Percentiles rank a stretch among this genome's conserved stretches.
These are phyloP conservation scores for Alcis repandata DNA, from an alignment of 2,888 invertebrate species.

Conservation along the genomic window DNA sequence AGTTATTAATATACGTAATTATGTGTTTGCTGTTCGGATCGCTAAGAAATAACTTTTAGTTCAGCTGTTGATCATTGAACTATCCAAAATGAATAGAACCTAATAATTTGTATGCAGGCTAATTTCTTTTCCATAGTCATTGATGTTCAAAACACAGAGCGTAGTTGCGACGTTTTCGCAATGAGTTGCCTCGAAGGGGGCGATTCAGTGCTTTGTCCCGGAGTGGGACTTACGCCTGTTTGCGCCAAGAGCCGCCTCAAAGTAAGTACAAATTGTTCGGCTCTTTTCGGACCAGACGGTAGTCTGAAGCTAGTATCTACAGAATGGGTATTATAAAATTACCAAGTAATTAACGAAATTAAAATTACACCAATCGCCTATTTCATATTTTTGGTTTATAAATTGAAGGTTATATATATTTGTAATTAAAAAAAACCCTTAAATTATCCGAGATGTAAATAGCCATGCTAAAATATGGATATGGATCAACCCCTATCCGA, in stretches of 20 bases:
- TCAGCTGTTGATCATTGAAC: no score
- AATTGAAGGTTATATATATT: no score
- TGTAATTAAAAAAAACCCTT: no score
- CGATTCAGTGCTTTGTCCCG: constrained; percentile 70
- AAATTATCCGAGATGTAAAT: no score
- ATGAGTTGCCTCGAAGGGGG: constrained; percentile 61
- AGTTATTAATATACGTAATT: not conserved
- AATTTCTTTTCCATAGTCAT: constrained; percentile 1
- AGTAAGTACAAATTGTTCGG: constrained; percentile 49
- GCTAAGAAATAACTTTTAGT: no score
- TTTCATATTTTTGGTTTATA: no score
- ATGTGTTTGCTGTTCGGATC: no score
- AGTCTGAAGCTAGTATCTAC: not conserved
- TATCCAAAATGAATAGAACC: not conserved
- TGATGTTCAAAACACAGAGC: constrained; percentile 33
- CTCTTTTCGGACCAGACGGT: constrained; percentile 34
- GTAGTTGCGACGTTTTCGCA: constrained; percentile 63
- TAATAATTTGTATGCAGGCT: not conserved
- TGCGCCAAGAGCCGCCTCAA: constrained; percentile 53
- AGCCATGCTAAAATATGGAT: no score
- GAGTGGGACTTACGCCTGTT: constrained; percentile 72
- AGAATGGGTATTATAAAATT: not conserved
- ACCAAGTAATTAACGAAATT: no score
- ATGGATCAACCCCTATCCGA: no score
- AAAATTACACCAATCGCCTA: no score